Evolutionary conservation across 2,113 vertebrate genomes (phyloP).

Genomic region (Passer domesticus): DNA sequence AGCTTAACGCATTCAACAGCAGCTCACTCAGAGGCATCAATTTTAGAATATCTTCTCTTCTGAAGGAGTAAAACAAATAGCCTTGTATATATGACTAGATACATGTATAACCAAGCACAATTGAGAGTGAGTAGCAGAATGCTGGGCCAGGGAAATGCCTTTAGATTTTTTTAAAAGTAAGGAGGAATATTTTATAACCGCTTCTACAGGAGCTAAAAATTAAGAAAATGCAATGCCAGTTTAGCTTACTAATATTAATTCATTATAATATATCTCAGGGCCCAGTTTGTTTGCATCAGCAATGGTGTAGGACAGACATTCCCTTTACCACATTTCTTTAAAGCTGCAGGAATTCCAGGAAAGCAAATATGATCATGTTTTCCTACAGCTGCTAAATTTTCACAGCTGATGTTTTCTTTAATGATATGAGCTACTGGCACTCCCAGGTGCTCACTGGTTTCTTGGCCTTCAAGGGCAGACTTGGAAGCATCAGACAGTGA

Average conservation of each 20-base stretch:
- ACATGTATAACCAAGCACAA: rapidly evolving
- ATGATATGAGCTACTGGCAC: neutral
- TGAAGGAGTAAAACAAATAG: neutral
- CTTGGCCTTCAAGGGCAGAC: neutral
- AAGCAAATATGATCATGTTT: neutral
- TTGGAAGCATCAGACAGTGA: neutral
- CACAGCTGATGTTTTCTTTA: neutral
- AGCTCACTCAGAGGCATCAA: neutral
- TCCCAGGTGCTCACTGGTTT: neutral
- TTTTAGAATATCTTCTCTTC: neutral
- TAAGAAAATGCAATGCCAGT: neutral
- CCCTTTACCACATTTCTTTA: neutral
- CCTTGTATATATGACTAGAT: neutral
- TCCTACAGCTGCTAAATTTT: neutral
- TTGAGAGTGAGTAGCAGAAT: neutral
- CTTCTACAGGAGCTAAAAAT: neutral
- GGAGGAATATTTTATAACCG: neutral
- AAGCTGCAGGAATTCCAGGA: neutral
- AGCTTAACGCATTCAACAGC: neutral
- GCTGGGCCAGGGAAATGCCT: neutral
- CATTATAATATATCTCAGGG: neutral
- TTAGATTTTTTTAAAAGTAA: neutral
- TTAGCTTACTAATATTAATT: neutral
- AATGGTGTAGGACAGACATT: neutral
- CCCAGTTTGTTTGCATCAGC: neutral